Base-by-base conservation (phyloP, 2,888 invertebrate species). In the Zeuzera pyrina region DNA sequence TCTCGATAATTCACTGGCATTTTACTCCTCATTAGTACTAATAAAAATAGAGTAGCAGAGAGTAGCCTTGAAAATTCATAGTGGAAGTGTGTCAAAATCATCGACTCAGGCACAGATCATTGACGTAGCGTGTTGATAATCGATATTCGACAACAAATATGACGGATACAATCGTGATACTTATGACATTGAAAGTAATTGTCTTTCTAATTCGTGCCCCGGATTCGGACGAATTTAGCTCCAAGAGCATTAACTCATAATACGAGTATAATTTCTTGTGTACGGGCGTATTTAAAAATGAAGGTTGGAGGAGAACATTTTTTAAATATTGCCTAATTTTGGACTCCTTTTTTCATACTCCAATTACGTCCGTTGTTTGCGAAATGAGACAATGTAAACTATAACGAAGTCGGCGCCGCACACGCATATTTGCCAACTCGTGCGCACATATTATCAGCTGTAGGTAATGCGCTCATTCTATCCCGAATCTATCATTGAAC, bases 161-260 rank as follows among this genome's bases (percentile, higher is more conserved):
- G 61, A 64, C 62, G 59, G 65, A 64, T 66, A 52, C 51, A 49
- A 47, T 76, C 81, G 81, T 79, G 79, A 65, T 57, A 30, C 34
- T 52, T 57, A 58, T 51, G 78, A 55, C 78, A 79, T 78, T 78
- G 81, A 47, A 38, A 39, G 41, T 55, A 54, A 66, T 67, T 76
- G 68, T 73, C 67, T 73, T 59, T 65, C 58, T 56, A 56, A 47
- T 52, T 43, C 54, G 51, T 61, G 76, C 63, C 61, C 73, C 70
- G 76, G 70, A 76, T 77, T 68, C 56, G 42, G 52, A 45, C 52
- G 54, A 66, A 67, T 67, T 70, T 70, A 57, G 60, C 69, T 69
- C 70, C 71, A 76, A 76, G 70, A 66, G 51, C 69, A 63, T 42
- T 35, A 26, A 29, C 24, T n/a, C n/a, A 33, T 33, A 33, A 38